Evolutionary conservation across 2,888 invertebrate genomes (phyloP), one percentile per base, ranked within the genome.

Genomic region (Sabatieria punctata): DNA sequence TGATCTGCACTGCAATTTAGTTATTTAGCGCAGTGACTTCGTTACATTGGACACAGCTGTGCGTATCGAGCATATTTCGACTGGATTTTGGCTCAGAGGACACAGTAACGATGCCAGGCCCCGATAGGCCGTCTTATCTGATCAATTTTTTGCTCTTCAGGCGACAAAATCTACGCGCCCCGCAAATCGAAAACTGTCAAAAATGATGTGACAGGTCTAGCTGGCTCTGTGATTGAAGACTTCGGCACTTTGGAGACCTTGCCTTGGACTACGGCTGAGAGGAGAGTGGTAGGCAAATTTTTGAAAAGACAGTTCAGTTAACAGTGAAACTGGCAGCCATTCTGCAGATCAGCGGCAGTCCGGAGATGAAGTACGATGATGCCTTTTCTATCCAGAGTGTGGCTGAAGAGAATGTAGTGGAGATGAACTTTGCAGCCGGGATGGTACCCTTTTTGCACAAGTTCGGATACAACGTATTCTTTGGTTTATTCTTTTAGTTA

Each of bases 361-460:
- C 56, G n/a, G 65, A 65, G 52, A 66, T 63, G 55, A 61, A 61
- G 53, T 66, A 66, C 50, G 65, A 66, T 49, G 66, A 66, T 52
- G 66, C 66, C 18, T 66, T 66, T 55, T 65, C 65, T 1, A 48
- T 66, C 33, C 65, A 66, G 47, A 48, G 52, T 13, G 65, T 66
- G 18, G 59, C 58, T 43, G 55, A 57, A n/a, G 55, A 57, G 8
- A 49, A 58, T 8, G 57, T 60, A 27, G 49, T 55, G 13, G 63
- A 60, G 47, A 64, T 64, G 54, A 60, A 65, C 56, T 63, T 55
- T 51, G 63, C 65, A 59, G 63, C 65, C 36, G 66, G 66, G 24
- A 63, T 63, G 59, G 65, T 66, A 25, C 65, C 65, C 19, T 62
- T 62, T 48, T 57, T 66, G 48, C 65, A 66, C 56, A 65, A 65